Percentiles rank a stretch among this genome's conserved stretches.
Conservation (phyloP, 2,113 vertebrate genomes). For the Proterorhinus semilunaris region DNA sequence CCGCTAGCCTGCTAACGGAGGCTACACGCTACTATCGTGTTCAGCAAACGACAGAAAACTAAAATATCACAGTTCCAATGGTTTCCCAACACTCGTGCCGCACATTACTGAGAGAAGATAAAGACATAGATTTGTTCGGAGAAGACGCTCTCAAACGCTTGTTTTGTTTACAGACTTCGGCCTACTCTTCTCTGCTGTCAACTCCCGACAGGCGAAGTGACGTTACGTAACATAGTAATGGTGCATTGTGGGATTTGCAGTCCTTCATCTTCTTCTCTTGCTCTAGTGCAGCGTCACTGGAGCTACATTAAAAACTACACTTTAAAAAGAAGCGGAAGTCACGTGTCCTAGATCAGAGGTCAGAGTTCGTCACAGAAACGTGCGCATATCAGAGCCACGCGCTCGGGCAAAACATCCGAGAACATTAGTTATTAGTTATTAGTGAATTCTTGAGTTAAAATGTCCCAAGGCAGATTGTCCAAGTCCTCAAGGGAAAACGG, state of each 20-base stretch:
- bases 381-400: conserved; percentile 27
- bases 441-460: conserved; percentile 10
- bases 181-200: conserved; percentile 59
- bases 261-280: accelerated
- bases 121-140: background rate
- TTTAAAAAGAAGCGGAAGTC: conserved; percentile 41
- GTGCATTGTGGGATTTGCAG: conserved; percentile 53
- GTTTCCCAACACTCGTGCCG: conserved; percentile 12
- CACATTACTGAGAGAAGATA: conserved; percentile 15
- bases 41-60: too few species aligned
- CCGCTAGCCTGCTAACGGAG: conserved; percentile 46
- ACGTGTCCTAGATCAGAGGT: conserved; percentile 15
- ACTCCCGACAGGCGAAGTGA: conserved; percentile 31
- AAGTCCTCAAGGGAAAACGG: conserved; percentile 61
- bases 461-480: conserved; percentile 41
- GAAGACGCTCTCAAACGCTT: conserved; percentile 21
- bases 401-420: background rate
- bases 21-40: background rate
- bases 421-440: too few species aligned
- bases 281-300: accelerated
- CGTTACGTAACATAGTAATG: conserved; percentile 51
- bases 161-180: conserved; percentile 67
- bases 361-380: conserved; percentile 39
- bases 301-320: conserved; percentile 44
- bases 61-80: background rate